Percentiles rank a stretch among this genome's conserved stretches.
These are phyloP conservation scores for Bostrychus sinensis DNA, from an alignment of 2,113 vertebrate genomes.

Conservation along the genomic window DNA sequence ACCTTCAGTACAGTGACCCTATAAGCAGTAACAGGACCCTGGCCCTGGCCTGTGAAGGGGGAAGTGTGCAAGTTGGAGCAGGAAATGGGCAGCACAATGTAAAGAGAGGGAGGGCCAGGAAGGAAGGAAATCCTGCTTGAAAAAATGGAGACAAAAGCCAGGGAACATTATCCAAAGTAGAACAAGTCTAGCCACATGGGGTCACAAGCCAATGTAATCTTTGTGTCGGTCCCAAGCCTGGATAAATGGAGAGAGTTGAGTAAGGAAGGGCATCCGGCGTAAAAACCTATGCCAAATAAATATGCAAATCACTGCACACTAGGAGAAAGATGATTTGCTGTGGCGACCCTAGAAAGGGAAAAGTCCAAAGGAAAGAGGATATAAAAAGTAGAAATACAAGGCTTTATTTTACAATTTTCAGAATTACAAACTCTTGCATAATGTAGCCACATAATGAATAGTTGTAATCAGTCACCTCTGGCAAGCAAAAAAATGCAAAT, in stretches of 20 bases:
- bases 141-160: conserved; percentile 75
- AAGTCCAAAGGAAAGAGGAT: too few relatives aligned
- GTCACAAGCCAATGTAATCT: too few relatives aligned
- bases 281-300: too few relatives aligned
- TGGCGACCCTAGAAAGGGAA: too few relatives aligned
- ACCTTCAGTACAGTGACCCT: conserved; percentile 12
- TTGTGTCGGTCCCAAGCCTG: too few relatives aligned
- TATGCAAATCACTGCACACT: too few relatives aligned
- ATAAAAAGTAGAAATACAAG: too few relatives aligned
- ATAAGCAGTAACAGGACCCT: conserved; percentile 14
- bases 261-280: too few relatives aligned
- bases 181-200: too few relatives aligned
- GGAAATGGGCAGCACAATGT: conserved; percentile 82
- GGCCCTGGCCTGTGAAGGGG: conserved; percentile 18
- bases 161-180: conserved; percentile 57
- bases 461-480: background rate
- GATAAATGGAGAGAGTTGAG: too few relatives aligned
- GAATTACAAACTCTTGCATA: background rate
- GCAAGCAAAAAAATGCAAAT: conserved; percentile 24
- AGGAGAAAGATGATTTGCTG: background rate
- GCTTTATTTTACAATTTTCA: background rate
- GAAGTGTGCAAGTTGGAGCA: conserved; percentile 53
- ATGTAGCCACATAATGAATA: background rate
- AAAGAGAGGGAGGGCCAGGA: conserved; percentile 80
- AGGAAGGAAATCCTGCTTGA: conserved; percentile 83